Evolutionary conservation across 2,113 vertebrate species (phyloP).

Genomic region (Ia io): DNA sequence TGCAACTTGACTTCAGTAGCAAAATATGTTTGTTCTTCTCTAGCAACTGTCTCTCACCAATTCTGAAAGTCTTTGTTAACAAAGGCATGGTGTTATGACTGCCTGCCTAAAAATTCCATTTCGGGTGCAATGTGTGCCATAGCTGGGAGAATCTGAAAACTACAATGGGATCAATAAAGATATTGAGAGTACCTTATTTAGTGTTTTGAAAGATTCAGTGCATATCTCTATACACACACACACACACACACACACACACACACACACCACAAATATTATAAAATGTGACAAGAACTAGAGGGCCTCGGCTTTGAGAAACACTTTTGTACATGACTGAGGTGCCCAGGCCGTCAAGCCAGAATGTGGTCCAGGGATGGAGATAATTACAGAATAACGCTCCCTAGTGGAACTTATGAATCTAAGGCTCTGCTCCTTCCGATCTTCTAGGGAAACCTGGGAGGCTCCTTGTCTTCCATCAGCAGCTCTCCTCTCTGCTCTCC

Average conservation of each 20-base stretch:
- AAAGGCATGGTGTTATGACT: background rate
- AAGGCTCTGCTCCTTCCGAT: background rate
- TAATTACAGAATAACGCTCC: background rate
- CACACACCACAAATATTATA: background rate
- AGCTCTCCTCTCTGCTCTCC: background rate
- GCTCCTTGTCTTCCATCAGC: accelerated
- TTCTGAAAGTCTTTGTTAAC: background rate
- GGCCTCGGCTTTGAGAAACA: background rate
- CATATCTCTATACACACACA: background rate
- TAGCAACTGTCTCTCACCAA: background rate
- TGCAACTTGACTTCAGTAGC: background rate
- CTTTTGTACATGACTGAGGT: accelerated
- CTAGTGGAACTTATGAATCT: too few relatives aligned
- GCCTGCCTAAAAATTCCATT: background rate
- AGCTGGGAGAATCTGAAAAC: background rate
- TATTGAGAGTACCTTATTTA: background rate
- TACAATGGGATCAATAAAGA: background rate
- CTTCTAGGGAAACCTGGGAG: background rate
- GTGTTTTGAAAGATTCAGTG: background rate
- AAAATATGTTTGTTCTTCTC: background rate
- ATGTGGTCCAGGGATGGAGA: background rate
- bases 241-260: background rate
- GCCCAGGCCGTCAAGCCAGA: accelerated
- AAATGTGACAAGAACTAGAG: background rate
- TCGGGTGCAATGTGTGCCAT: background rate